Percentiles rank a stretch among this genome's conserved stretches.
phyloP scores from a whole-genome alignment of 2,113 vertebrate genomes.

The Odocoileus virginianus region DNA sequence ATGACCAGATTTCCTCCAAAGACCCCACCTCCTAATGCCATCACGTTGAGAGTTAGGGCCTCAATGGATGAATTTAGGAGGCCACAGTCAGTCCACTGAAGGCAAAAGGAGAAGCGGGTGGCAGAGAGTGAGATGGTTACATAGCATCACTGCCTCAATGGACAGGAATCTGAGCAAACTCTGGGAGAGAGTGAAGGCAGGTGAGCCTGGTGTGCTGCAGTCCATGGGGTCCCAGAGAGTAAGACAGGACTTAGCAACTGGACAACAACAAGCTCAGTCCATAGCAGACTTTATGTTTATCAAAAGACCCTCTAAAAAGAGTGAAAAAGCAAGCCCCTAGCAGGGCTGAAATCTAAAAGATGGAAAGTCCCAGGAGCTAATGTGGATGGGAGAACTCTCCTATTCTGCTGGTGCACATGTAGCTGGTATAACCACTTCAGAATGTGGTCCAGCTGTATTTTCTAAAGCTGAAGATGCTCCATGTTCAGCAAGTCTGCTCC shows the following conservation, averaged over 20 bases:
- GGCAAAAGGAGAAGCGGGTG: background rate
- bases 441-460: background rate
- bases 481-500: background rate
- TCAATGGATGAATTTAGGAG: background rate
- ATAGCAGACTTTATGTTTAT: background rate
- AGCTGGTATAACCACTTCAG: background rate
- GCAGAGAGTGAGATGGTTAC: background rate
- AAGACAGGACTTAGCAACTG: background rate
- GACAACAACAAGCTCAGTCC: background rate
- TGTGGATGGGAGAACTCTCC: background rate
- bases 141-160: background rate
- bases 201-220: background rate
- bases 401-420: rapidly evolving
- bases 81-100: background rate
- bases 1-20: background rate
- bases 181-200: background rate
- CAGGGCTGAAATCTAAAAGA: background rate
- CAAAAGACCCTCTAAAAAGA: background rate
- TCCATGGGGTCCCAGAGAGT: background rate
- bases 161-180: background rate
- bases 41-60: background rate
- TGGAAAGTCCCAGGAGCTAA: background rate
- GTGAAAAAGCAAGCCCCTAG: background rate
- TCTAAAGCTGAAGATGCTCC: background rate
- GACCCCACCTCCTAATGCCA: too few relatives aligned